phyloP scores from a whole-genome alignment of 92 coral and sea anemone species.

The Montipora capitata region DNA sequence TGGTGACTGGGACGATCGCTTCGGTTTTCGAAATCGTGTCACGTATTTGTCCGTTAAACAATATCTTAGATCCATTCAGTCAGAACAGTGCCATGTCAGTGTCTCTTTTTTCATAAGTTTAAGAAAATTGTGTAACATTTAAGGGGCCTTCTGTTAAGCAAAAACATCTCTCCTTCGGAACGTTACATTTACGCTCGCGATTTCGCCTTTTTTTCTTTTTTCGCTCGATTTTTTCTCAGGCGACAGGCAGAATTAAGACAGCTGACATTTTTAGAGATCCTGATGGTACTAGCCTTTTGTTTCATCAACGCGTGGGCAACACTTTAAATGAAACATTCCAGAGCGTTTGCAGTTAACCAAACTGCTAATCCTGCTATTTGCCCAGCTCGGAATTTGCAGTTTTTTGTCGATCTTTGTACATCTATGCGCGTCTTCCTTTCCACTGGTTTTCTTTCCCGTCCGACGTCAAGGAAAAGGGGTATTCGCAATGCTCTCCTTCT shows the following conservation, averaged over 20 bases:
- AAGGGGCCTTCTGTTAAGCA: slow-evolving; percentile 33
- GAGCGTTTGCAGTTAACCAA: too few relatives aligned
- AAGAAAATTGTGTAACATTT: slow-evolving; percentile 31
- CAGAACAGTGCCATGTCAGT: slow-evolving; percentile 56
- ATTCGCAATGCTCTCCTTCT: slow-evolving; percentile 39
- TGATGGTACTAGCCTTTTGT: too few relatives aligned
- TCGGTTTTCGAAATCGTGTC: slow-evolving; percentile 66
- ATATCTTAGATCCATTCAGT: slow-evolving; percentile 37
- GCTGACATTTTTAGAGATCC: too few relatives aligned
- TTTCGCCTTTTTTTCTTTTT: slow-evolving; percentile 22
- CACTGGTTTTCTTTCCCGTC: slow-evolving; percentile 62
- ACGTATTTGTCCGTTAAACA: slow-evolving; percentile 64
- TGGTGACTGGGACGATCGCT: slow-evolving; percentile 17
- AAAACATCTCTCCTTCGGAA: neutral
- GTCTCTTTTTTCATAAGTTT: slow-evolving; percentile 57
- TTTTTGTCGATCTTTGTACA: slow-evolving; percentile 27
- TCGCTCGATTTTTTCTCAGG: slow-evolving; percentile 50
- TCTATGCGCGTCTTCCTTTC: slow-evolving; percentile 66
- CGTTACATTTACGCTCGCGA: slow-evolving; percentile 40
- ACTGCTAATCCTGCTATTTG: too few relatives aligned
- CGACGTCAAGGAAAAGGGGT: slow-evolving; percentile 31
- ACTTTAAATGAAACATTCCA: too few relatives aligned
- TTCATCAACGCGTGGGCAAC: too few relatives aligned
- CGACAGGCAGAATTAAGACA: slow-evolving; percentile 69
- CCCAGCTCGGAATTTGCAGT: slow-evolving; percentile 36